phyloP scores from a whole-genome alignment of 2,797 vertebrate species.

The Melanotaenia boesemani region DNA sequence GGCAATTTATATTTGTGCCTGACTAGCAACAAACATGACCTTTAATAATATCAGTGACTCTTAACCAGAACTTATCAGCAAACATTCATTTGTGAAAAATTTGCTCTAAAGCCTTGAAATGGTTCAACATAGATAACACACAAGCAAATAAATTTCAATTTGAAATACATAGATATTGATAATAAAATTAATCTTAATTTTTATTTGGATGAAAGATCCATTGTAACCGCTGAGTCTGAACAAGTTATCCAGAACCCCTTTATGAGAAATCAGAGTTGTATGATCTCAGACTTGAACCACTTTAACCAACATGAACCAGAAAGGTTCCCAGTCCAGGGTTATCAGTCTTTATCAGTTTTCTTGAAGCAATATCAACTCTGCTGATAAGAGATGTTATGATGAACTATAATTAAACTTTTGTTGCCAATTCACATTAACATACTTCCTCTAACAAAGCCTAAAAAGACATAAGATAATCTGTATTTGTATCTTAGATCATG shows the following conservation, averaged over 20 bases:
- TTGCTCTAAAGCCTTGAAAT: constrained; percentile 12
- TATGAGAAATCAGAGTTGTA: not conserved
- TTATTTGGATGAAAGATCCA: not conserved
- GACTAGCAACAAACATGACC: constrained; percentile 58
- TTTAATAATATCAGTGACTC: constrained; percentile 71
- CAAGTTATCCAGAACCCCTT: not conserved
- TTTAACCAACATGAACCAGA: constrained; percentile 3
- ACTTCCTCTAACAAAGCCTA: not conserved
- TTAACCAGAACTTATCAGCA: constrained; percentile 47
- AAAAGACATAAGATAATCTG: not conserved
- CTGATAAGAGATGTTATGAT: constrained; percentile 39
- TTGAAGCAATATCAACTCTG: constrained; percentile 62
- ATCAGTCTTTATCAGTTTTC: constrained; percentile 30
- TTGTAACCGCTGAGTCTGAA: not conserved
- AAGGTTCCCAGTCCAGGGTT: constrained; percentile 61
- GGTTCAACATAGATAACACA: not conserved
- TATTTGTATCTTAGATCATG: not conserved
- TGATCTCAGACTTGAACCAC: not conserved
- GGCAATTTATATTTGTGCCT: not conserved
- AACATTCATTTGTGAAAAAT: constrained; percentile 38
- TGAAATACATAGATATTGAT: not conserved
- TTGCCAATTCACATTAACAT: not conserved
- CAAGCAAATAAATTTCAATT: not conserved
- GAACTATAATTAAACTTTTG: not conserved
- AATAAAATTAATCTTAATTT: not conserved